Conservation (phyloP, 2,113 vertebrate genomes). For the Malurus alboscapulatus region DNA sequence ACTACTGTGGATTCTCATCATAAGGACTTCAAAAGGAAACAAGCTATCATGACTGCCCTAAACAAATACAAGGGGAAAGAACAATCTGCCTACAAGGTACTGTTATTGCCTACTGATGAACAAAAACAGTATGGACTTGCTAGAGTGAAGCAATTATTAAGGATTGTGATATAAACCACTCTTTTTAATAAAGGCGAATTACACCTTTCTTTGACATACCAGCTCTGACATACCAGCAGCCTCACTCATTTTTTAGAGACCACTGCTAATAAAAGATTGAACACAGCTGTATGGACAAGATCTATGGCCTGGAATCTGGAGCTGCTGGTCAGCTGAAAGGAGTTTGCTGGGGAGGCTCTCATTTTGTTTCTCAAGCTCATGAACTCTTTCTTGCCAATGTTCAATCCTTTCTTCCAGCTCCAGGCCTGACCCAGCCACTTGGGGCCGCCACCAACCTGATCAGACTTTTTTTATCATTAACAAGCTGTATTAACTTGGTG, state of each 20-base stretch:
- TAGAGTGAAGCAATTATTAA: neutral
- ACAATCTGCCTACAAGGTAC: neutral
- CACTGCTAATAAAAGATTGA: slow-evolving; percentile 77
- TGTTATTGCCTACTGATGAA: neutral
- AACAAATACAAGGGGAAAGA: neutral
- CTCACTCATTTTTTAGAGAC: slow-evolving; percentile 54
- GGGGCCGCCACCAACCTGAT: slow-evolving; percentile 75
- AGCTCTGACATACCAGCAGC: neutral
- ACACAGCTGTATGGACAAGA: slow-evolving; percentile 68
- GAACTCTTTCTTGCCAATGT: slow-evolving; percentile 82
- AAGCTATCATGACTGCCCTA: neutral
- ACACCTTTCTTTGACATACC: slow-evolving; percentile 71
- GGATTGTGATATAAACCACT: neutral
- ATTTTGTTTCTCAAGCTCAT: slow-evolving; percentile 82
- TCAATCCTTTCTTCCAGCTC: slow-evolving; percentile 89
- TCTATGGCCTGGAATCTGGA: slow-evolving; percentile 73
- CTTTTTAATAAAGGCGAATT: neutral
- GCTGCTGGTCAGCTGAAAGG: slow-evolving; percentile 83
- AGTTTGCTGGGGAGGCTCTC: slow-evolving; percentile 81
- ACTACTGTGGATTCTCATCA: neutral
- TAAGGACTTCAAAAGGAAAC: neutral
- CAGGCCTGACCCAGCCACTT: slow-evolving; percentile 76
- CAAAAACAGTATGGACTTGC: neutral
- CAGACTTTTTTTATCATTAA: slow-evolving; percentile 85
- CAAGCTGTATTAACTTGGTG: slow-evolving; percentile 89